These are phyloP conservation scores for Whitmania pigra DNA, from an alignment of 1,140 invertebrate species.

Conservation along the genomic window DNA sequence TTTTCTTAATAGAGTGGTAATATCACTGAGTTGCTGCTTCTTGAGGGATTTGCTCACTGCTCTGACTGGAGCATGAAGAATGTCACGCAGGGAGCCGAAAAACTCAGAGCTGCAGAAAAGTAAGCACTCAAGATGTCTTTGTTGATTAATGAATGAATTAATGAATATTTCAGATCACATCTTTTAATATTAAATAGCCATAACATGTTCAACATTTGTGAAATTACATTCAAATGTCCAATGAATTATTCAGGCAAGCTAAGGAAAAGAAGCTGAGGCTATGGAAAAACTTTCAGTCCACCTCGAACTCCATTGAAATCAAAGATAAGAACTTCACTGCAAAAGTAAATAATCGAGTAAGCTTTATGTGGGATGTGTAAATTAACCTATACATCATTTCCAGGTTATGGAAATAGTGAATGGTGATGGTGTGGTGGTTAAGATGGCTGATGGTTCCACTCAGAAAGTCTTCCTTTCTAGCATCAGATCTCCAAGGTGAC, in stretches of 20 bases:
- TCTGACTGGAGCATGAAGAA: conserved; percentile 92
- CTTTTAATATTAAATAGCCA: not conserved
- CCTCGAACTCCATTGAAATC: conserved; percentile 36
- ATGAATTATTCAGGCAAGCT: conserved; percentile 46
- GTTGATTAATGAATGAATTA: not conserved
- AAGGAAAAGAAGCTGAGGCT: conserved; percentile 72
- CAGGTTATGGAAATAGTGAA: conserved; percentile 71
- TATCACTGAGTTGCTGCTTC: conserved; percentile 81
- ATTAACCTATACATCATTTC: conserved; percentile 19
- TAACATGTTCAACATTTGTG: not conserved
- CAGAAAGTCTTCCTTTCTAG: conserved; percentile 93
- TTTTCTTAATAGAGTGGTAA: conserved; percentile 59
- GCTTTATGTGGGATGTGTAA: conserved; percentile 21
- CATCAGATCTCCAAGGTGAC: conserved; percentile 68
- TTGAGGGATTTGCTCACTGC: conserved; percentile 82
- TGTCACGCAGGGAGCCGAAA: conserved; percentile 66
- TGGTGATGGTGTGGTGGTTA: conserved; percentile 79
- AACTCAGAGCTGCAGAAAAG: conserved; percentile 68
- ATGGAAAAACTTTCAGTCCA: conserved; percentile 66
- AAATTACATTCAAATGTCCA: not conserved
- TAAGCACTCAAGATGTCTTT: conserved; percentile 27
- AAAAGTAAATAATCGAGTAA: conserved; percentile 48
- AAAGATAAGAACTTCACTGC: conserved; percentile 74
- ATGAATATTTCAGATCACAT: not conserved
- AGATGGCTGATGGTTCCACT: conserved; percentile 58